A percentile compares a stretch with the other conserved stretches of the same genome.
Conservation (phyloP, 1,140 invertebrate genomes). For the Drosophila saltans region DNA sequence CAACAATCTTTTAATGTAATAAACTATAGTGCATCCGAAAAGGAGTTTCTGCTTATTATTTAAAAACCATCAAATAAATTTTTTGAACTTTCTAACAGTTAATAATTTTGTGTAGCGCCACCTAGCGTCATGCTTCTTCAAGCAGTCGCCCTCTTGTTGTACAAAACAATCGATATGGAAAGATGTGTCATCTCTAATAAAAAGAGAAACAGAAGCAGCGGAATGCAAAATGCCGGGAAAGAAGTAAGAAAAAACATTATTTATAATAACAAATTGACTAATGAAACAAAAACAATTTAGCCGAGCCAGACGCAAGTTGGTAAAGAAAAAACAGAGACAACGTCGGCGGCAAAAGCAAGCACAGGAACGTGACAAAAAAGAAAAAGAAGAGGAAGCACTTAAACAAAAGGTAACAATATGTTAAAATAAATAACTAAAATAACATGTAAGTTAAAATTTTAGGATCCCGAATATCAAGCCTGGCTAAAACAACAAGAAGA, state of each 20-base stretch:
- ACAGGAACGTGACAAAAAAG: constrained; percentile 63
- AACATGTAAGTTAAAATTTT: not conserved
- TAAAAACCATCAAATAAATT: too few relatives aligned
- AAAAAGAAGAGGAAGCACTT: constrained; percentile 52
- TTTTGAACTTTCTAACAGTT: too few relatives aligned
- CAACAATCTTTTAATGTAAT: too few relatives aligned
- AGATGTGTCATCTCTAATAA: not conserved
- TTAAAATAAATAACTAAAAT: not conserved
- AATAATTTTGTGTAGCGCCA: too few relatives aligned
- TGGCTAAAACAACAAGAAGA: constrained; percentile 66
- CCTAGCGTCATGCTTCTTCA: too few relatives aligned
- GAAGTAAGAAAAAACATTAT: constrained; percentile 22
- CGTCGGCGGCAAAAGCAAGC: constrained; percentile 81
- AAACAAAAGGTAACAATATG: not conserved
- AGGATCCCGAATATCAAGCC: constrained; percentile 71
- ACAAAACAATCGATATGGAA: too few relatives aligned
- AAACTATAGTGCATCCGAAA: too few relatives aligned
- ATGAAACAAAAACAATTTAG: not conserved
- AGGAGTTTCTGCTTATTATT: too few relatives aligned
- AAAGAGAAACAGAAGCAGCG: not conserved
- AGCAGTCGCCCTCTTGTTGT: too few relatives aligned
- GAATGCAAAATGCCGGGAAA: constrained; percentile 37
- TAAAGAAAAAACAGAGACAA: constrained; percentile 84
- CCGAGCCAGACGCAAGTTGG: constrained; percentile 82
- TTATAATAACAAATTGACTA: not conserved